Evolutionary conservation across 1,140 invertebrate genomes (phyloP).

Genomic region (Episyrphus balteatus): DNA sequence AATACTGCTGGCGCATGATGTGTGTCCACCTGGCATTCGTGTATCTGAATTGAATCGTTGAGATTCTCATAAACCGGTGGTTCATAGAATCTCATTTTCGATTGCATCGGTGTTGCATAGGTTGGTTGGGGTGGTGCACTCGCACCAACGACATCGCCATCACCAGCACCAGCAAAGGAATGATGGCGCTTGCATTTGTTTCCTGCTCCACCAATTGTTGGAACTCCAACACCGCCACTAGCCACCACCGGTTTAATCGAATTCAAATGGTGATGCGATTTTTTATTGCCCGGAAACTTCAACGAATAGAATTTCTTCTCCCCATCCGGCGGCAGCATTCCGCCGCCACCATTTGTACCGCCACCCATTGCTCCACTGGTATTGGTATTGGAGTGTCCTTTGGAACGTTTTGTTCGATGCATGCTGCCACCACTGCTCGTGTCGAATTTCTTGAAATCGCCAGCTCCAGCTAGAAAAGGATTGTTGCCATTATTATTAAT

Average conservation of each 20-base stretch:
- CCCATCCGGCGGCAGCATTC: conserved; percentile 6
- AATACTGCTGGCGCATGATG: conserved; percentile 10
- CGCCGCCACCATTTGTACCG: not conserved
- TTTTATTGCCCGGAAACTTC: conserved; percentile 17
- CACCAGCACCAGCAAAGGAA: conserved; percentile 25
- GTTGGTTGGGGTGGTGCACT: not conserved
- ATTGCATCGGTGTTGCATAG: conserved; percentile 1
- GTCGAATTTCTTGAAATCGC: conserved; percentile 25
- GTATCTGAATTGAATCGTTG: conserved; percentile 40
- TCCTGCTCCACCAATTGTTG: not conserved
- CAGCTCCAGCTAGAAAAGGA: conserved; percentile 22
- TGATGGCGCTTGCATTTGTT: conserved; percentile 29
- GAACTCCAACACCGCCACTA: not conserved
- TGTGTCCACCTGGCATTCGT: conserved; percentile 18
- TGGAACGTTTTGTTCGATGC: conserved; percentile 6
- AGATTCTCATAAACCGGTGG: conserved; percentile 39
- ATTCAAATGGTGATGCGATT: conserved; percentile 2
- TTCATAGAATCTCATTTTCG: conserved; percentile 22
- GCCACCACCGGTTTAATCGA: not conserved
- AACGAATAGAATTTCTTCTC: conserved; percentile 34
- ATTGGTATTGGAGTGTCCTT: not conserved
- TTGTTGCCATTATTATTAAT: conserved; percentile 15
- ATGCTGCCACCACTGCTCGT: conserved; percentile 9
- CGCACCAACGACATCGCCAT: conserved; percentile 20
- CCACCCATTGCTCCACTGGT: not conserved